Evolutionary conservation across 2,888 invertebrate species (phyloP).

Genomic region (Scelioninae gen. 1): DNA sequence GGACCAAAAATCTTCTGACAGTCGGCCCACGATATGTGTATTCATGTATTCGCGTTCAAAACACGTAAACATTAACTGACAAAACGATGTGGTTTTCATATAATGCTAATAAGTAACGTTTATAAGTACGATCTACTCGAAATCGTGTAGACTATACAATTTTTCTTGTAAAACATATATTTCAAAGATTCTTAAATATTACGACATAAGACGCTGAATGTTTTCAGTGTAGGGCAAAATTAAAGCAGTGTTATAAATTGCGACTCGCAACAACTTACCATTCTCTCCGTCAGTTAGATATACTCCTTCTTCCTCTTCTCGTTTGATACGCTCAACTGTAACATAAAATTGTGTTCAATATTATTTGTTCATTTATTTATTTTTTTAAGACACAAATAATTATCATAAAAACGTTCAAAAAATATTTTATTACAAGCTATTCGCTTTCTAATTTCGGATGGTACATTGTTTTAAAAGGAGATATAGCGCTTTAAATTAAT

Average conservation of each 20-base stretch:
- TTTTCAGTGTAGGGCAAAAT: too few species aligned
- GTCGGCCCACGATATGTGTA: conserved; percentile 60
- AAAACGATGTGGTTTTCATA: conserved; percentile 53
- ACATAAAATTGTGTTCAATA: conserved; percentile 52
- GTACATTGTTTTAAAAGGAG: too few species aligned
- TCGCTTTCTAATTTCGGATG: too few species aligned
- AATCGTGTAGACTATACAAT: neutral
- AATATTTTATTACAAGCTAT: too few species aligned
- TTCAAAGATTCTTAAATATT: neutral
- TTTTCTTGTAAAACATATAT: conserved; percentile 2
- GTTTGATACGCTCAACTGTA: conserved; percentile 83
- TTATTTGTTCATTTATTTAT: too few species aligned
- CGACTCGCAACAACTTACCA: conserved; percentile 77
- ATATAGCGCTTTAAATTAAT: too few species aligned
- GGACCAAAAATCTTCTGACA: conserved; percentile 69
- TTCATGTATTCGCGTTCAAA: conserved; percentile 61
- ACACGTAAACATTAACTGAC: conserved; percentile 62
- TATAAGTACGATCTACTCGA: conserved; percentile 8
- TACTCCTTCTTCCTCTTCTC: conserved; percentile 81
- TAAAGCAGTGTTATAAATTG: too few species aligned
- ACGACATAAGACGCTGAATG: too few species aligned
- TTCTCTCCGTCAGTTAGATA: conserved; percentile 82
- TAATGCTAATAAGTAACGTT: conserved; percentile 29
- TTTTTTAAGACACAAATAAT: too few species aligned
- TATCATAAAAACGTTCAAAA: too few species aligned